phyloP scores from a whole-genome alignment of 2,797 vertebrate genomes.

The Sphaeramia orbicularis region DNA sequence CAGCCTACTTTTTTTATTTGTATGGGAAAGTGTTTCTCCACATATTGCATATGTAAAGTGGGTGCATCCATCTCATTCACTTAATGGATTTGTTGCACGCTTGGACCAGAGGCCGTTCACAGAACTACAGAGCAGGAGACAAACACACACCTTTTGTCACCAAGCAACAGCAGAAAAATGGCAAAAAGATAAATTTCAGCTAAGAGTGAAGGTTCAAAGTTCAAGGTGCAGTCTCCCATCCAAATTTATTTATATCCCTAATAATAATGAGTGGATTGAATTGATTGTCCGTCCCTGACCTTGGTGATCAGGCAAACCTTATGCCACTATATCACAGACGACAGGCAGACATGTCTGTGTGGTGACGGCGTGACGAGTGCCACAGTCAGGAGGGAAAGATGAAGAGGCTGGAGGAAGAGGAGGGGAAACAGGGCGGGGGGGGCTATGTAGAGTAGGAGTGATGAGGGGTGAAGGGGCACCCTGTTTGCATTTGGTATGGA shows the following conservation, averaged over 20 bases:
- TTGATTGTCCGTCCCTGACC: constrained; percentile 91
- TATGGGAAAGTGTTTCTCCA: constrained; percentile 81
- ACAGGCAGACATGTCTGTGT: constrained; percentile 66
- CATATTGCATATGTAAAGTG: constrained; percentile 87
- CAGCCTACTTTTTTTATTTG: constrained; percentile 58
- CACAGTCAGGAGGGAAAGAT: constrained; percentile 36
- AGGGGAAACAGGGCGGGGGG: neutral
- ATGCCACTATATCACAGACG: constrained; percentile 80
- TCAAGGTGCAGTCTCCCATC: constrained; percentile 90
- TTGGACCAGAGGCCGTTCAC: constrained; percentile 18
- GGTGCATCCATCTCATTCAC: constrained; percentile 79
- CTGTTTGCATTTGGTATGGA: constrained; percentile 86
- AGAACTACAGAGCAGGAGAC: constrained; percentile 22
- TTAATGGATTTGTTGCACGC: constrained; percentile 88
- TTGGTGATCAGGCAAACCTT: constrained; percentile 87
- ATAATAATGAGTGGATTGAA: constrained; percentile 93
- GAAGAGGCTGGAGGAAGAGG: constrained; percentile 18
- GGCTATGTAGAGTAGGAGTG: constrained; percentile 54
- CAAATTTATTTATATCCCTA: constrained; percentile 97
- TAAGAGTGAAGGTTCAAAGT: constrained; percentile 91
- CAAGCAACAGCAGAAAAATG: constrained; percentile 61
- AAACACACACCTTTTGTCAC: constrained; percentile 60
- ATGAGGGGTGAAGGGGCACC: constrained; percentile 67
- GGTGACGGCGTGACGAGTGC: constrained; percentile 48
- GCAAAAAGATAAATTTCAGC: constrained; percentile 84